Evolutionary conservation across 2,888 invertebrate species (phyloP).

Genomic region (Hylaea fasciaria): DNA sequence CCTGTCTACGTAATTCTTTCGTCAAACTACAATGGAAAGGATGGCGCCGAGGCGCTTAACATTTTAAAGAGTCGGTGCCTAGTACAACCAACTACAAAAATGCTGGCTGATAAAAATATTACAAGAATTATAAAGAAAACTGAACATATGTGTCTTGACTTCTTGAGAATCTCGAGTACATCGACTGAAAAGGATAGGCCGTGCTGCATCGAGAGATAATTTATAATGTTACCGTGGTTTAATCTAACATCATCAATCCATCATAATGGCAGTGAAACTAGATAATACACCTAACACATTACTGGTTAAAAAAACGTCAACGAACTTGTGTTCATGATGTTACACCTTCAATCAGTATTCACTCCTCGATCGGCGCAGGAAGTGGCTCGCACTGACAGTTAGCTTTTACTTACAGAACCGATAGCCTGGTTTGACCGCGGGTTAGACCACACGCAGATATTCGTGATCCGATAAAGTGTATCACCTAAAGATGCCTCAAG

Average conservation of each 20-base stretch:
- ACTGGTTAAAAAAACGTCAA: background rate
- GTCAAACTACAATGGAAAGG: constrained; percentile 30
- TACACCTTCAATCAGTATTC: constrained; percentile 54
- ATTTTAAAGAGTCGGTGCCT: constrained; percentile 5
- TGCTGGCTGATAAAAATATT: background rate
- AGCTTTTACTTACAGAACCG: constrained; percentile 57
- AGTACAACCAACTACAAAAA: constrained; percentile 33
- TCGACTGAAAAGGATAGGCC: too few species aligned
- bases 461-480: constrained; percentile 2
- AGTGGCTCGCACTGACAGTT: constrained; percentile 59
- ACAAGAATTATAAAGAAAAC: background rate
- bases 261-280: too few species aligned
- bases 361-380: constrained; percentile 48
- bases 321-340: constrained; percentile 40
- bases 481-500: background rate
- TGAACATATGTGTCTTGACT: too few species aligned
- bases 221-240: too few species aligned
- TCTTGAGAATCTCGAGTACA: too few species aligned
- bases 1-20: constrained; percentile 15
- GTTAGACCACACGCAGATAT: constrained; percentile 35
- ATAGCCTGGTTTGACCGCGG: constrained; percentile 54
- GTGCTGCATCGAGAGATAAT: too few species aligned
- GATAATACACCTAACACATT: background rate
- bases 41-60: constrained; percentile 41
- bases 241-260: background rate